A percentile compares a stretch with the other conserved stretches of the same genome.
Conservation (phyloP, 1,140 invertebrate species). For the Conopomorpha cramerella region DNA sequence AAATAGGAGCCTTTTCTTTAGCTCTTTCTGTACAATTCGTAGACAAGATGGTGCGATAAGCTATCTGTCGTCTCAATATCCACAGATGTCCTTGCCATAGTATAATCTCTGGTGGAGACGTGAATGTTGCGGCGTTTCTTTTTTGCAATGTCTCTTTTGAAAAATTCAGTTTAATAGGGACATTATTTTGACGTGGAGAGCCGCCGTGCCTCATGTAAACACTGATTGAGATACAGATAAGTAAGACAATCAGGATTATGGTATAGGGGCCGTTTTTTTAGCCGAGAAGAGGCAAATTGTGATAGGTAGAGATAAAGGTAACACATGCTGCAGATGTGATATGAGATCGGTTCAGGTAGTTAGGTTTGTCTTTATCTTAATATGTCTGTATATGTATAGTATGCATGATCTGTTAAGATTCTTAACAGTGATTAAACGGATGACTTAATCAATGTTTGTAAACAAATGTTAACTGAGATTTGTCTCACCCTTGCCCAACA, state of each 20-base stretch:
- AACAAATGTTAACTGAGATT: too few species aligned
- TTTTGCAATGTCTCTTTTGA: slow-evolving; percentile 47
- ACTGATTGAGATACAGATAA: slow-evolving; percentile 55
- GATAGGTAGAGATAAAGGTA: slow-evolving; percentile 1
- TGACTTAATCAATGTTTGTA: too few species aligned
- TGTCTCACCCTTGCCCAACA: too few species aligned
- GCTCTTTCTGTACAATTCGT: slow-evolving; percentile 54
- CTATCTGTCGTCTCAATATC: slow-evolving; percentile 57
- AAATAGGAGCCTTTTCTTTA: slow-evolving; percentile 56
- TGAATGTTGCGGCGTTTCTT: slow-evolving; percentile 51
- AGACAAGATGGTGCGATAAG: slow-evolving; percentile 51
- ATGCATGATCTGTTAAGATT: too few species aligned
- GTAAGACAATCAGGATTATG: slow-evolving; percentile 40
- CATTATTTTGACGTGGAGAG: slow-evolving; percentile 55
- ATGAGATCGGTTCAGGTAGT: too few species aligned
- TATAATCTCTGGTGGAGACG: slow-evolving; percentile 39
- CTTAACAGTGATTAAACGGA: too few species aligned
- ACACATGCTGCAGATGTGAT: too few species aligned
- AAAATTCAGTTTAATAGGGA: slow-evolving; percentile 52
- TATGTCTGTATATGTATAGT: too few species aligned
- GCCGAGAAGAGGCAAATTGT: slow-evolving; percentile 7
- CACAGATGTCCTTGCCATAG: slow-evolving; percentile 54
- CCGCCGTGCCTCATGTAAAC: slow-evolving; percentile 51
- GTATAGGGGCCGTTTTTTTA: slow-evolving; percentile 34
- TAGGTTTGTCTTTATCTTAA: too few species aligned